These are phyloP conservation scores for Ptychadena robeensis DNA, from an alignment of 2,797 vertebrate genomes.

Conservation along the genomic window DNA sequence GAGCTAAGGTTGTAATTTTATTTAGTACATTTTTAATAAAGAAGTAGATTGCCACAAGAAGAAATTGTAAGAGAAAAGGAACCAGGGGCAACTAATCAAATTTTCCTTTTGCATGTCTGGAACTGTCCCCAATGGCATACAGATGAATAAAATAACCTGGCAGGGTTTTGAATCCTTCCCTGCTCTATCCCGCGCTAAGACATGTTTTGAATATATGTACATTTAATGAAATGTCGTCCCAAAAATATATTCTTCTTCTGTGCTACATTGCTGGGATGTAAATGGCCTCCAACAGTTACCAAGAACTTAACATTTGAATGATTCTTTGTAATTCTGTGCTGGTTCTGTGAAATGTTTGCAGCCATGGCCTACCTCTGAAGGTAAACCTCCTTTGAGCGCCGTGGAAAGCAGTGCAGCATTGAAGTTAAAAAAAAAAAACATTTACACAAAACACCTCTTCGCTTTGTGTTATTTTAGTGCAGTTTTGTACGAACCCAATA, in stretches of 20 bases:
- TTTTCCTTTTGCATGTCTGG: too few relatives aligned
- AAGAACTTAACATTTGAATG: neutral
- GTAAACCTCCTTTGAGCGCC: slow-evolving; percentile 1
- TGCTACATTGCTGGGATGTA: neutral
- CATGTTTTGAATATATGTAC: too few relatives aligned
- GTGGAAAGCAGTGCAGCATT: neutral
- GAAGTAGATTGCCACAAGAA: too few relatives aligned
- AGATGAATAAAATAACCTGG: too few relatives aligned
- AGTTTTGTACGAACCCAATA: slow-evolving; percentile 2
- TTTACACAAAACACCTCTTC: slow-evolving; percentile 3
- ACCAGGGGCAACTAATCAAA: too few relatives aligned
- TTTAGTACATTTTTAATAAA: too few relatives aligned
- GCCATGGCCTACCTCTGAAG: neutral
- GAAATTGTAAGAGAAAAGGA: too few relatives aligned
- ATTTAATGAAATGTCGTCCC: too few relatives aligned
- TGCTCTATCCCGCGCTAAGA: neutral
- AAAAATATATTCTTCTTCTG: too few relatives aligned
- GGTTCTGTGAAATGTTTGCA: neutral
- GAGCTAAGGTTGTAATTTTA: too few relatives aligned
- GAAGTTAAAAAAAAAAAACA: neutral
- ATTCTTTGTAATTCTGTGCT: neutral
- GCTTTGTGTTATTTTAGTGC: slow-evolving; percentile 2
- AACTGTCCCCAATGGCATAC: too few relatives aligned
- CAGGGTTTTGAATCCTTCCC: neutral
- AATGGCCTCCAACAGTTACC: neutral